phyloP scores from a whole-genome alignment of 2,797 vertebrate genomes.

The Pseudopleuronectes americanus region DNA sequence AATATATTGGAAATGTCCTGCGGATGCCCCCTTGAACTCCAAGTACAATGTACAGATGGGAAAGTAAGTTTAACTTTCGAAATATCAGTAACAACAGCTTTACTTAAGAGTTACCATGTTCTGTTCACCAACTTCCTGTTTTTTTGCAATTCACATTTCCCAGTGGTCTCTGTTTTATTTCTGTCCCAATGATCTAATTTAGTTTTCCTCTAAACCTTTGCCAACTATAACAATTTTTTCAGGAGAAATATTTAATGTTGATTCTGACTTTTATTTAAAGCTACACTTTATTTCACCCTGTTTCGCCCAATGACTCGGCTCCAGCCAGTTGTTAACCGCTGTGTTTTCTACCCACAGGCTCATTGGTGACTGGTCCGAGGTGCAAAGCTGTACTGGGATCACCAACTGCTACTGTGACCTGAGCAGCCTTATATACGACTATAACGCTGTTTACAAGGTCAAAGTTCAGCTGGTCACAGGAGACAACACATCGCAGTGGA shows the following conservation, averaged over 20 bases:
- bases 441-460: not conserved
- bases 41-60: slow-evolving; percentile 73
- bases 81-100: not conserved
- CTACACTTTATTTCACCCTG: not conserved
- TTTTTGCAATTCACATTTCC: not conserved
- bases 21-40: slow-evolving; percentile 8
- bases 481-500: slow-evolving; percentile 26
- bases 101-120: not conserved
- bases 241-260: not conserved
- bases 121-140: not conserved
- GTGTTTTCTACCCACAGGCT: slow-evolving; percentile 46
- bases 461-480: slow-evolving; percentile 62
- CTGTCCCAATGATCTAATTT: not conserved
- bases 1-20: slow-evolving; percentile 65
- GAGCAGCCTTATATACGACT: slow-evolving; percentile 38
- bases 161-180: not conserved
- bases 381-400: slow-evolving; percentile 61
- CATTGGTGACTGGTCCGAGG: not conserved
- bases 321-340: slow-evolving; percentile 11
- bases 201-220: not conserved
- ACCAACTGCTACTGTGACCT: slow-evolving; percentile 54
- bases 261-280: not conserved
- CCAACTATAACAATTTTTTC: not conserved
- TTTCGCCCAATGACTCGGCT: not conserved
- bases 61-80: slow-evolving; percentile 64